These are phyloP conservation scores for Umimayanthus kanabou DNA, from an alignment of 92 coral and sea anemone species.

Conservation along the genomic window DNA sequence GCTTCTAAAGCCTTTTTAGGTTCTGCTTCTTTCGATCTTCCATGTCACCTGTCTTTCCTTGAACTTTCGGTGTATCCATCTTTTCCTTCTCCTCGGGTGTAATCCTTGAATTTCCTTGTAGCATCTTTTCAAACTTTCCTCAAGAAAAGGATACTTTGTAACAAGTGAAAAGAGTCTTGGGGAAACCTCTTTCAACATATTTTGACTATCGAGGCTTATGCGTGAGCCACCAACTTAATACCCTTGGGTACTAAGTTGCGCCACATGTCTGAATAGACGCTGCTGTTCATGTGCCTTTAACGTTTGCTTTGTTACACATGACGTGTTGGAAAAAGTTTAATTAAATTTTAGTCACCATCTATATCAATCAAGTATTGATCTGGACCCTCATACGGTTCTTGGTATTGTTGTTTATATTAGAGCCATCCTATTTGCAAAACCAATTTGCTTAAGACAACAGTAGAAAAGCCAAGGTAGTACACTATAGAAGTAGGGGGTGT, in stretches of 20 bases:
- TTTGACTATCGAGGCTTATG: no score
- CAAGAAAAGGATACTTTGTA: slow-evolving; percentile 21
- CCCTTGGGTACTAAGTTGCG: no score
- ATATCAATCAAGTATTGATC: no score
- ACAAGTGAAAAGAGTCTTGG: not conserved
- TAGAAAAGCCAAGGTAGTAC: not conserved
- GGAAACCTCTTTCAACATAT: slow-evolving; percentile 33
- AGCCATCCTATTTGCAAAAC: slow-evolving; percentile 35
- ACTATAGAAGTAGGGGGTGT: not conserved
- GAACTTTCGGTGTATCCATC: no score
- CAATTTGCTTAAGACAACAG: not conserved
- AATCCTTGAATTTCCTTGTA: slow-evolving; percentile 1
- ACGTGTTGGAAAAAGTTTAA: no score
- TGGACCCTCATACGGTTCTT: no score
- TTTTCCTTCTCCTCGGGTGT: no score
- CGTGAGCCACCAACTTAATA: no score
- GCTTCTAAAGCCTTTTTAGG: slow-evolving; percentile 11
- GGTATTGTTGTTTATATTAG: slow-evolving; percentile 42
- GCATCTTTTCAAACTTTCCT: slow-evolving; percentile 23
- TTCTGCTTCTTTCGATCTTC: slow-evolving; percentile 21
- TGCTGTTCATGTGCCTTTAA: no score
- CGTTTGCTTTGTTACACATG: no score
- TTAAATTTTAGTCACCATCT: no score
- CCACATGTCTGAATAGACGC: no score
- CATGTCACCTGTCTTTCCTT: not conserved